Base-by-base conservation (phyloP, 2,113 vertebrate genomes). In the Labeo catla region DNA sequence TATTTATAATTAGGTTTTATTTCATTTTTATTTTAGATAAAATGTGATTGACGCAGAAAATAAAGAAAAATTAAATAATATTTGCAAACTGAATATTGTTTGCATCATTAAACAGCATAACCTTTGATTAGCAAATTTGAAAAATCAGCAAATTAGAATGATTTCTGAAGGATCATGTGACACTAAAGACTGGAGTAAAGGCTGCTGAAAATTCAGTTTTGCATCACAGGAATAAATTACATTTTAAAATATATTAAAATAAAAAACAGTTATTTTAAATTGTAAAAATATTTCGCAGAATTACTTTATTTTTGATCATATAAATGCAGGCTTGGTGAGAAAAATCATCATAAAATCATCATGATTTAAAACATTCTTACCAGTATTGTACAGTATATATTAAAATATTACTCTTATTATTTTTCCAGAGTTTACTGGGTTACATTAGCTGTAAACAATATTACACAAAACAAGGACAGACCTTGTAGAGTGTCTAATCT, bases 401-500 rank as follows among this genome's bases (percentile, higher is more conserved):
- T 45, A 6, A 43, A 72, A 72, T 72, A 72, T 45, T n/a, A 72
- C 8, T 45, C 1, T 72, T 45, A 21, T 43, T 11, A 72, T 72
- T 72, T 49, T 74, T 49, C 43, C 72, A 45, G 39, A 74, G 8
- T 50, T 52, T 28, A 28, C 15, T 36, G 49, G 45, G 21, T 49
- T 57, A 59, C 4, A 21, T 45, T 45, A 45, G 57, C 57, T 59
- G 10, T 81, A 47, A 65, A 81, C 76, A 57, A 72, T 23, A 49
- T 11, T 23, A 79, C 57, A 70, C 7, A 2, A 80, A 72, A 83
- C 47, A 80, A 65, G 66, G 73, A 52, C 59, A 81, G 36, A 78
- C 57, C 83, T 81, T 72, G 77, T 79, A 50, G 8, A 57, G 61
- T 45, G 77, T 80, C 78, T 81, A 61, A 70, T 85, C 68, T 88